phyloP scores from a whole-genome alignment of 2,113 vertebrate genomes.

The Syrmaticus mikado region DNA sequence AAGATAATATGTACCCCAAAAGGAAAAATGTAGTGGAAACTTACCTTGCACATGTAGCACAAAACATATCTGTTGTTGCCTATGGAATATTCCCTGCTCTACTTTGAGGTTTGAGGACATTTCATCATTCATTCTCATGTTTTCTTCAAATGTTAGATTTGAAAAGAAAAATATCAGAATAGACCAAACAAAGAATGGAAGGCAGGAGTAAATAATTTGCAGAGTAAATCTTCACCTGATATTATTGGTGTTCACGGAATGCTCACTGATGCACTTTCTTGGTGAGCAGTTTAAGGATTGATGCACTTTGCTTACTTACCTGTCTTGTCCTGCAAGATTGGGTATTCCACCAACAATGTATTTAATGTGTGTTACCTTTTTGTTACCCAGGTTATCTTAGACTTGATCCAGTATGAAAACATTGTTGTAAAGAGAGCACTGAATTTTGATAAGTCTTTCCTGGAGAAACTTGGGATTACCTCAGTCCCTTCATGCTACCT shows the following conservation, averaged over 20 bases:
- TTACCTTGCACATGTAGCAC: not conserved
- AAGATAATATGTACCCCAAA: not conserved
- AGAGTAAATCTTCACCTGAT: not conserved
- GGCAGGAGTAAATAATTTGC: not conserved
- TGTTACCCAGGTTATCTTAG: slow-evolving; percentile 86
- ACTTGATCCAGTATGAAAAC: slow-evolving; percentile 87
- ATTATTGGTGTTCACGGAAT: not conserved
- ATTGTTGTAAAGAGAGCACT: slow-evolving; percentile 82
- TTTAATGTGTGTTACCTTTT: not conserved
- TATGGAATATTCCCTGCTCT: not conserved
- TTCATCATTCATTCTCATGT: not conserved
- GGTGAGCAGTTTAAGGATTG: not conserved
- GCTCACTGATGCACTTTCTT: not conserved
- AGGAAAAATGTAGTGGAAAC: not conserved
- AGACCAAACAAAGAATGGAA: not conserved
- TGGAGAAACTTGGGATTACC: slow-evolving; percentile 81
- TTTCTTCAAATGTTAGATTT: not conserved
- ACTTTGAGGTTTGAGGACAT: not conserved
- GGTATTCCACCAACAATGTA: not conserved
- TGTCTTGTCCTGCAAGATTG: not conserved
- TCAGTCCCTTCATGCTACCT: slow-evolving; percentile 86
- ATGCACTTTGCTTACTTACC: not conserved
- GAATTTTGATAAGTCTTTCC: slow-evolving; percentile 78
- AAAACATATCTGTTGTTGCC: not conserved
- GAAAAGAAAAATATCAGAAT: not conserved